Conservation (phyloP, 2,113 vertebrate genomes). For the Dipodomys ordii region DNA sequence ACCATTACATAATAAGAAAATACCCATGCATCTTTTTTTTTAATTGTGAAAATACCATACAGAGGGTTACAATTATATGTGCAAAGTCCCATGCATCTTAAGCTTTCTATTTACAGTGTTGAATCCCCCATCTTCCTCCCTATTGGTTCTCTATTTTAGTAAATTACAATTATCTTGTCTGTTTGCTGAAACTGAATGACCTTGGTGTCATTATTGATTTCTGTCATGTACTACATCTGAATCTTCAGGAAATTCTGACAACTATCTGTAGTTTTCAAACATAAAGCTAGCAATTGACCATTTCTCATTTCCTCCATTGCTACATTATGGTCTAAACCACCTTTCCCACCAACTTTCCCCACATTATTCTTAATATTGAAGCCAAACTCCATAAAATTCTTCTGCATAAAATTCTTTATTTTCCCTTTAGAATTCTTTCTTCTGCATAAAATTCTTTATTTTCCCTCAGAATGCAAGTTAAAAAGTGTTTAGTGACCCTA, state of each 20-base stretch:
- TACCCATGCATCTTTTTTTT: background rate
- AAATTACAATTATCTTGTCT: conserved; percentile 44
- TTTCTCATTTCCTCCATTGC: background rate
- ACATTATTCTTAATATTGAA: background rate
- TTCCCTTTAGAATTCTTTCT: background rate
- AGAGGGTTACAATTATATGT: too few species aligned
- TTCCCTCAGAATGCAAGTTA: background rate
- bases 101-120: background rate
- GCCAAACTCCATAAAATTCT: background rate
- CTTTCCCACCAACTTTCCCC: background rate
- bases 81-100: background rate
- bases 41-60: too few species aligned
- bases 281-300: background rate
- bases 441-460: conserved; percentile 3
- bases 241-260: conserved; percentile 43
- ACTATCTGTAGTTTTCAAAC: conserved; percentile 26
- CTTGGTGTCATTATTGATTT: conserved; percentile 26
- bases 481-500: background rate
- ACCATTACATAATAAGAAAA: conserved; percentile 12
- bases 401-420: conserved; percentile 3
- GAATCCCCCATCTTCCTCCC: background rate
- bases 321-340: background rate
- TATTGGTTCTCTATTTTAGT: background rate
- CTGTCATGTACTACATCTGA: background rate
- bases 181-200: conserved; percentile 49